Percentiles rank a stretch among this genome's conserved stretches.
These are phyloP conservation scores for Drosophila pectinifera DNA, from an alignment of 1,140 invertebrate species.

Conservation along the genomic window DNA sequence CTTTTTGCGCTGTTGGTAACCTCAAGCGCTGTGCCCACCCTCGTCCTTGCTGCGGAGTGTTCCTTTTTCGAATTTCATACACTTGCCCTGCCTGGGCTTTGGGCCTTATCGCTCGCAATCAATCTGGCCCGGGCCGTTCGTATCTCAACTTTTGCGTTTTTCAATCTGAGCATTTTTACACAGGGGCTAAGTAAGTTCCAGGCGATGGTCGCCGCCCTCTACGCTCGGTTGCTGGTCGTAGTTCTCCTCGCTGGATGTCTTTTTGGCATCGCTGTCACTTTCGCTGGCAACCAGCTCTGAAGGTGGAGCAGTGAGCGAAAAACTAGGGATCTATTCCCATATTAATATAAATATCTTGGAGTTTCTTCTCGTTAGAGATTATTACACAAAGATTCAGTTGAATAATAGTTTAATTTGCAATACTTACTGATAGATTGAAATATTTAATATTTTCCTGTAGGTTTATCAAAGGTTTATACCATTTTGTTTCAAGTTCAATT, in stretches of 20 bases:
- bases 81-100: constrained; percentile 66
- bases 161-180: constrained; percentile 76
- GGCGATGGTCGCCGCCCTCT: constrained; percentile 45
- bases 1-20: constrained; percentile 64
- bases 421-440: no score
- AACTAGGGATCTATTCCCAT: neutral
- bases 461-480: no score
- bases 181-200: constrained; percentile 76
- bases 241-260: constrained; percentile 41
- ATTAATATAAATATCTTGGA: neutral
- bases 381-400: no score
- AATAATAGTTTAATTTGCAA: neutral
- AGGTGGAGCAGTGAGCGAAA: constrained; percentile 23
- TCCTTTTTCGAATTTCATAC: constrained; percentile 51
- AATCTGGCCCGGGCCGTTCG: constrained; percentile 73
- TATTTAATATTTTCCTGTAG: no score
- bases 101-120: constrained; percentile 73
- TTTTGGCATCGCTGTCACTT: constrained; percentile 54
- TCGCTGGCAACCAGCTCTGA: constrained; percentile 68
- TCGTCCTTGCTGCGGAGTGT: constrained; percentile 27
- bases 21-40: constrained; percentile 49
- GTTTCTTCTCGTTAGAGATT: neutral
- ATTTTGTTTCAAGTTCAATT: no score
- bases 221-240: constrained; percentile 18
- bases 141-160: constrained; percentile 83